Evolutionary conservation across 2,797 vertebrate species (phyloP).

Genomic region (Tauraco hartlaubi): DNA sequence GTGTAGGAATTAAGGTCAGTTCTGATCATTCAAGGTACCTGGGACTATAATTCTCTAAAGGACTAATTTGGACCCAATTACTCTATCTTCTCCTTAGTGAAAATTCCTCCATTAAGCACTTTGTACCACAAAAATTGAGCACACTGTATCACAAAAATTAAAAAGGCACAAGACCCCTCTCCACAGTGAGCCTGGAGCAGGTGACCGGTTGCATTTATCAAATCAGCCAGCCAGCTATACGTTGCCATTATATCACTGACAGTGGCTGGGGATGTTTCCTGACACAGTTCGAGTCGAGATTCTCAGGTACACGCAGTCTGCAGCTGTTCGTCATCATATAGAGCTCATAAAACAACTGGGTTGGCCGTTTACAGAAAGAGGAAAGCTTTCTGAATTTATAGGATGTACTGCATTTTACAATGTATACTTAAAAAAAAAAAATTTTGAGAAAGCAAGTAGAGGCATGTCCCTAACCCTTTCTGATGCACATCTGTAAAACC

Average conservation of each 20-base stretch:
- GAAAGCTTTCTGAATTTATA: background rate
- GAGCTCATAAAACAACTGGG: background rate
- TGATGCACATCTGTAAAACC: background rate
- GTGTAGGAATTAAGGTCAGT: background rate
- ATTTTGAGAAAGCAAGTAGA: background rate
- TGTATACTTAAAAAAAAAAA: background rate
- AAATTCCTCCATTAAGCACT: background rate
- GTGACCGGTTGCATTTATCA: background rate
- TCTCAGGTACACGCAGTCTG: background rate
- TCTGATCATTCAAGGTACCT: background rate
- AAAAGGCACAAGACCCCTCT: background rate
- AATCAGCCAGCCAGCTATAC: background rate
- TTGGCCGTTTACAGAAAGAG: background rate
- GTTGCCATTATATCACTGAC: background rate
- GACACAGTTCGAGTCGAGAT: background rate
- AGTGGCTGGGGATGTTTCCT: background rate
- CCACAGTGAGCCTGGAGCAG: background rate
- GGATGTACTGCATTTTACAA: background rate
- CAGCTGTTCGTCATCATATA: background rate
- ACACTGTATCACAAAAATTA: background rate
- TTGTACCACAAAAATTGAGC: background rate
- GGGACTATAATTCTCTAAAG: background rate
- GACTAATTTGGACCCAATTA: background rate
- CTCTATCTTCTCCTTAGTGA: background rate
- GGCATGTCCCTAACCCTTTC: background rate